phyloP scores from a whole-genome alignment of 2,113 vertebrate genomes.

The Hippocampus barbouri region DNA sequence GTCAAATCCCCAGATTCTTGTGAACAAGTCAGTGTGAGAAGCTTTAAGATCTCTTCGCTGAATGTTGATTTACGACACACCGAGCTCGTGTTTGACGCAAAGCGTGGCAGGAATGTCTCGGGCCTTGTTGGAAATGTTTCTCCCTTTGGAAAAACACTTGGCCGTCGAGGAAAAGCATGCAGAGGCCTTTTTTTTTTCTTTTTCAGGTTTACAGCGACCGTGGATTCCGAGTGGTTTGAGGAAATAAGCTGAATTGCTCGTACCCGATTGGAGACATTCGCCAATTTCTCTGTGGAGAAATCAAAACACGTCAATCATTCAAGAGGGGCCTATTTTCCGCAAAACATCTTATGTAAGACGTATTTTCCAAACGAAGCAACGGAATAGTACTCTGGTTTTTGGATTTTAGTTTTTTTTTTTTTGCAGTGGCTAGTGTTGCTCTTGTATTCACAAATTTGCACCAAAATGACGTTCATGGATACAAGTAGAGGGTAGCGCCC shows the following conservation, averaged over 20 bases:
- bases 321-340: not conserved
- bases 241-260: slow-evolving; percentile 27
- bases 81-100: slow-evolving; percentile 1
- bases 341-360: not conserved
- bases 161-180: slow-evolving; percentile 50
- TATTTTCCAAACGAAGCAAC: not conserved
- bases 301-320: not conserved
- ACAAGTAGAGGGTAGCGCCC: no score
- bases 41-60: not conserved
- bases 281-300: not conserved
- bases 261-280: slow-evolving; percentile 17
- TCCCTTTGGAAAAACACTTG: slow-evolving; percentile 52
- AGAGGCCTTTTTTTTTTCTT: slow-evolving; percentile 40
- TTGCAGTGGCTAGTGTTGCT: no score
- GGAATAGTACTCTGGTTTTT: no score
- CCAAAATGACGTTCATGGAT: no score
- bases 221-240: slow-evolving; percentile 9
- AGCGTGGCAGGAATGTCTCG: slow-evolving; percentile 24
- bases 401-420: no score
- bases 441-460: no score
- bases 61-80: slow-evolving; percentile 2
- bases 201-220: slow-evolving; percentile 17
- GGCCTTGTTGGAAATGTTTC: slow-evolving; percentile 45
- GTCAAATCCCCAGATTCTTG: not conserved
- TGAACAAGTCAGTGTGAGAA: not conserved